Percentiles rank a stretch among this genome's conserved stretches.
phyloP scores from a whole-genome alignment of 1,140 invertebrate species.

The Episyrphus balteatus region DNA sequence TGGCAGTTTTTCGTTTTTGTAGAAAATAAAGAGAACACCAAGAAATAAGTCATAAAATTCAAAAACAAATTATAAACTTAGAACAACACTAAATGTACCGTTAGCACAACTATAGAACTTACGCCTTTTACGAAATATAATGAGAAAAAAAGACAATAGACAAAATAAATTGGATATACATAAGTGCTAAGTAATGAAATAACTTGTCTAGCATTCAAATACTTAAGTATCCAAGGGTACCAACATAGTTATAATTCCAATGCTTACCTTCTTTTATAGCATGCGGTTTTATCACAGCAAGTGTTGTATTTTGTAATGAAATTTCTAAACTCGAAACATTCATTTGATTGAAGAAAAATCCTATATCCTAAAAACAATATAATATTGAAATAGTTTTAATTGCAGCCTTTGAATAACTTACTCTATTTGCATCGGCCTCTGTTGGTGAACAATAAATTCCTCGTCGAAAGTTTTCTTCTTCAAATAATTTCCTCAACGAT shows the following conservation, averaged over 20 bases:
- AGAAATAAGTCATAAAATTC: too few relatives aligned
- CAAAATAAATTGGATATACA: too few relatives aligned
- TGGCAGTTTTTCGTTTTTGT: too few relatives aligned
- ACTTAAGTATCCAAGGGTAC: not conserved
- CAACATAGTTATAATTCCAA: not conserved
- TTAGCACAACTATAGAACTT: too few relatives aligned
- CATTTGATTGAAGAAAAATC: slow-evolving; percentile 54
- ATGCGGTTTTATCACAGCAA: slow-evolving; percentile 89
- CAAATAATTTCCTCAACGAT: slow-evolving; percentile 58
- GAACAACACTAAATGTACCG: too few relatives aligned
- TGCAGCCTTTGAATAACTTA: slow-evolving; percentile 17
- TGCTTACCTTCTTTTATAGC: slow-evolving; percentile 53
- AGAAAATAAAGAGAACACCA: too few relatives aligned
- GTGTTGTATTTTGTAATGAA: slow-evolving; percentile 44
- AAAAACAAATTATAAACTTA: too few relatives aligned
- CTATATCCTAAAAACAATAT: slow-evolving; percentile 40
- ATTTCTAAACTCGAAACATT: slow-evolving; percentile 17
- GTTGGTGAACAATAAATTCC: slow-evolving; percentile 58
- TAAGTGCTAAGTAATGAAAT: too few relatives aligned
- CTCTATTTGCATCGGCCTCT: slow-evolving; percentile 40
- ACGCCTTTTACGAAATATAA: too few relatives aligned
- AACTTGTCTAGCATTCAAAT: too few relatives aligned
- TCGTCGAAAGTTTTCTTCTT: slow-evolving; percentile 57
- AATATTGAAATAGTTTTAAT: not conserved
- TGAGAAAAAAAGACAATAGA: too few relatives aligned